Base-by-base conservation (phyloP, 2,113 vertebrate genomes). In the Serinus canaria region DNA sequence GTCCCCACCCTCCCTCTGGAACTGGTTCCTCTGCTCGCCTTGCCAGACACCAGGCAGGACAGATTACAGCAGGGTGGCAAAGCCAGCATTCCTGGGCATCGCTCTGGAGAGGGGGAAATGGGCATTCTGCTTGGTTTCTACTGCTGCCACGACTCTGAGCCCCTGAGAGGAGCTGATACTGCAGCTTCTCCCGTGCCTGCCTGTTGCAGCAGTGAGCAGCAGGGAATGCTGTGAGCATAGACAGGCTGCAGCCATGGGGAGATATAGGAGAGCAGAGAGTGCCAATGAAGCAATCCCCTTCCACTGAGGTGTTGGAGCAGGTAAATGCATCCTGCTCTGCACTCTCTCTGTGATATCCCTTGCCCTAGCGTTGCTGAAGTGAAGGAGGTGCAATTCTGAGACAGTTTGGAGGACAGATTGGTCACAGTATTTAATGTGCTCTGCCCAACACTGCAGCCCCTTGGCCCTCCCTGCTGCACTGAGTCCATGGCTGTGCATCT, bases 141-240 rank as follows among this genome's bases (percentile, higher is more conserved):
- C 47, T 0, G 14, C 75, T 2, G 15, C 17, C 83, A 35, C 1
- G 3, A 37, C 84, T 66, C 46, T n/a, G 68, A 94, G 84, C 56
- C 82, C 43, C 79, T 72, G 77, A 90, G 95, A 90, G 55, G 77
- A 89, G 92, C 90, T 76, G 93, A 75, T 89, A 89, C 0, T 37
- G 41, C 73, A 60, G 88, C 66, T 92, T 76, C 90, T 84, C 83
- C 94, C 81, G 62, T 6, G 75, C 53, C 84, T 94, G 91, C 87
- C 92, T 58, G 62, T 69, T 72, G 87, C 46, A 9, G 83, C 27
- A 78, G 89, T 5, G 92, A 87, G 90, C 88, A 75, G 95, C 89
- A 87, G 87, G 96, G 84, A 18, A 18, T 82, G 77, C 93, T 43
- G 53, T 70, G 28, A 96, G 94, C 66, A n/a, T 33, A 49, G 90